Percentiles rank a stretch among this genome's conserved stretches.
Evolutionary conservation across 1,140 invertebrate genomes (phyloP).

Genomic region (Plodia interpunctella): DNA sequence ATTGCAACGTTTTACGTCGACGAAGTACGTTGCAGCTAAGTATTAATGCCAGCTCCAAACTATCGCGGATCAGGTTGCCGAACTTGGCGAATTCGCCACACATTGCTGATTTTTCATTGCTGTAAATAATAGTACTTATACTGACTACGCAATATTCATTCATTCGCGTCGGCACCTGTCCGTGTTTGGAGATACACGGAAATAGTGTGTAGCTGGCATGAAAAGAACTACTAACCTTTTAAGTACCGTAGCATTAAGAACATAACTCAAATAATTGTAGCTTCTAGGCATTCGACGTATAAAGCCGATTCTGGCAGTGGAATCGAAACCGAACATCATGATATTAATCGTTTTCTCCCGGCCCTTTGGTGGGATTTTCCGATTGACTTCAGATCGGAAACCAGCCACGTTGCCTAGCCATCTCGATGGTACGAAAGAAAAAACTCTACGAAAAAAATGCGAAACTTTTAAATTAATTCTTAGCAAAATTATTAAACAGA

Average conservation of each 20-base stretch:
- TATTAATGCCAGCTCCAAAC: too few species aligned
- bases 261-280: conserved; percentile 85
- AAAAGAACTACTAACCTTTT: conserved; percentile 78
- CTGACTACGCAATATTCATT: too few species aligned
- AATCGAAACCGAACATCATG: conserved; percentile 94
- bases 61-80: too few species aligned
- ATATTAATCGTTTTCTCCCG: conserved; percentile 80
- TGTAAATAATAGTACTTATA: too few species aligned
- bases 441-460: conserved; percentile 17
- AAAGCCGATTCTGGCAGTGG: conserved; percentile 91
- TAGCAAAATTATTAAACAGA: too few species aligned
- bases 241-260: conserved; percentile 83
- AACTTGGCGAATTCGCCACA: too few species aligned
- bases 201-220: too few species aligned
- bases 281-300: conserved; percentile 90
- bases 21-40: too few species aligned
- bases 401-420: conserved; percentile 46
- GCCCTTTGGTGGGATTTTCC: conserved; percentile 23
- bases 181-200: too few species aligned
- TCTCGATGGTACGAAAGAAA: conserved; percentile 35
- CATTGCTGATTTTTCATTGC: too few species aligned
- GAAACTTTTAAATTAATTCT: neutral
- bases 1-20: too few species aligned
- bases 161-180: too few species aligned
- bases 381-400: conserved; percentile 28